Conservation (phyloP, 2,888 invertebrate species). For the Drosophila mercatorum region DNA sequence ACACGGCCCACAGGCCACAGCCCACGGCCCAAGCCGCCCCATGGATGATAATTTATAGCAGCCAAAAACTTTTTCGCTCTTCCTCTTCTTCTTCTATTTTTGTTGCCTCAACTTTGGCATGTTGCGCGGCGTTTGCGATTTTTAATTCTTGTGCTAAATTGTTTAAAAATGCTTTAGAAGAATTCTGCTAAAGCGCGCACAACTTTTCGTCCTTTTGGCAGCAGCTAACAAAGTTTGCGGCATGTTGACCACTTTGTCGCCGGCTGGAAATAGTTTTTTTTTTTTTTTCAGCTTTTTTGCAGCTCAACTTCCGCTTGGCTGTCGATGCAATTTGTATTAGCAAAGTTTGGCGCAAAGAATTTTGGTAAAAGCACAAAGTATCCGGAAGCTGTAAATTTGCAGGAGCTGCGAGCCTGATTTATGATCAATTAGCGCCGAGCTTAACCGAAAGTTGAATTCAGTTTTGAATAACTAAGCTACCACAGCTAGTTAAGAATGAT, state of each 20-base stretch:
- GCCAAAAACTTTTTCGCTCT: constrained; percentile 76
- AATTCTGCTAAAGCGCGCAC: constrained; percentile 62
- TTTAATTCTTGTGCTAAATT: constrained; percentile 81
- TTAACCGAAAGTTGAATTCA: constrained; percentile 9
- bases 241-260: constrained; percentile 80
- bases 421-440: constrained; percentile 69
- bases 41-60: constrained; percentile 81
- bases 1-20: background rate
- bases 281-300: background rate
- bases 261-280: constrained; percentile 58
- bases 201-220: constrained; percentile 63
- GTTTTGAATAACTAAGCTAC: background rate
- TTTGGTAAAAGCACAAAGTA: constrained; percentile 53
- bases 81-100: constrained; percentile 39
- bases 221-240: constrained; percentile 75
- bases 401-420: constrained; percentile 59
- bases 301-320: constrained; percentile 67
- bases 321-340: constrained; percentile 79
- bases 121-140: constrained; percentile 79
- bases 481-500: background rate
- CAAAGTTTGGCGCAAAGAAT: constrained; percentile 65
- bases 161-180: constrained; percentile 80
- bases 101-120: constrained; percentile 54
- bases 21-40: constrained; percentile 3
- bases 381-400: constrained; percentile 64